Evolutionary conservation across 1,140 invertebrate species (phyloP), one percentile per base, ranked within the genome.

Genomic region (Tetragonula clypearis): DNA sequence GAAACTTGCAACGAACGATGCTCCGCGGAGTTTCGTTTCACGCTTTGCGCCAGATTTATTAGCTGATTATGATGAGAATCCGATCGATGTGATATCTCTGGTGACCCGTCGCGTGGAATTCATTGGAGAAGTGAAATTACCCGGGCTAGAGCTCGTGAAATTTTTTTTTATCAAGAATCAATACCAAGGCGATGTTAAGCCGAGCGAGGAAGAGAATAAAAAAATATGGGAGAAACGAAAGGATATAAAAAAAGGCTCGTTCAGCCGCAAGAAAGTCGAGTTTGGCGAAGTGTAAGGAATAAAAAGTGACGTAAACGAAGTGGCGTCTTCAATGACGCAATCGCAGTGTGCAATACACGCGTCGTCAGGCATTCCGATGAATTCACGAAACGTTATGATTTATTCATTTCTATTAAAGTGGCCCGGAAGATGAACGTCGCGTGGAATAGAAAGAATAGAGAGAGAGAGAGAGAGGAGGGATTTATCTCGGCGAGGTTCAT

Each of bases 351-450:
- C 76, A 41, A 17, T 17, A 15, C 55, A 55, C 55, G 55, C 58
- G 66, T 56, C 41, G 19, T n/a, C 49, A 35, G 26, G 60, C 53
- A 55, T 74, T 17, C 71, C 35, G 56, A 69, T 49, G 23, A 73
- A 58, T 86, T 86, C 62, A 80, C 41, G 41, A 86, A 84, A 86
- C 78, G 75, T 58, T 72, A 69, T 84, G 85, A 89, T 66, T 82
- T 79, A 88, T 87, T 79, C 71, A 84, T 86, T 80, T 81, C 77
- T 58, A 66, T 88, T 86, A 82, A 71, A 73, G 30, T 66, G 30
- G 26, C 76, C 78, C 58, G 75, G 23, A 68, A 12, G 9, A 66
- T 35, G 76, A 49, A 58, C 35, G 30, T 78, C 35, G 26, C 58
- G 23, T 15, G 3, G 15, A 26, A 56, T 8, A 49, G 41, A 49